Conservation (phyloP, 2,113 vertebrate species). For the Pristiophorus japonicus region DNA sequence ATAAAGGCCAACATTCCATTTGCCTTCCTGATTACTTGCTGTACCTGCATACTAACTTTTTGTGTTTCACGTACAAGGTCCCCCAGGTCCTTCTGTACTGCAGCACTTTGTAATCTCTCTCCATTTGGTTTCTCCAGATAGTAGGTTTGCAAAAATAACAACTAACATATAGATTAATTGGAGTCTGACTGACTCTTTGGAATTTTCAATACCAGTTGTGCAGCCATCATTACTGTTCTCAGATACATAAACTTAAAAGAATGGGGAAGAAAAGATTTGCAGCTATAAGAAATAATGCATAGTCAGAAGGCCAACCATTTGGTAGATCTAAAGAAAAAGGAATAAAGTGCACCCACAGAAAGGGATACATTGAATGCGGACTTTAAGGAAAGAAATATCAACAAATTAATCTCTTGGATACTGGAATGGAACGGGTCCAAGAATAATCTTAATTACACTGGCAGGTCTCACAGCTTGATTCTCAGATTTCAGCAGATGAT, state of each 20-base stretch:
- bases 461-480: too few species aligned
- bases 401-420: too few species aligned
- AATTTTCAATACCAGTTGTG: not conserved
- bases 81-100: too few species aligned
- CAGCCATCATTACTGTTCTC: not conserved
- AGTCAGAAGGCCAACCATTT: not conserved
- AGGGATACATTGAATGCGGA: not conserved
- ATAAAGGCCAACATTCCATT: too few species aligned
- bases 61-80: too few species aligned
- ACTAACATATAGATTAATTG: not conserved
- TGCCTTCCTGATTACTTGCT: too few species aligned
- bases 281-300: not conserved
- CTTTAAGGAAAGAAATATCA: too few species aligned
- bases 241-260: not conserved
- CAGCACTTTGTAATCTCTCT: too few species aligned
- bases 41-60: too few species aligned
- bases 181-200: not conserved
- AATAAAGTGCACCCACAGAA: not conserved
- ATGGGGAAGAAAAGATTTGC: not conserved
- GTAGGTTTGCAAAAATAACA: not conserved
- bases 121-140: too few species aligned
- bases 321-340: not conserved
- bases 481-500: not conserved
- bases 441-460: too few species aligned
- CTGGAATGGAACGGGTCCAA: too few species aligned